Evolutionary conservation across 2,888 invertebrate genomes (phyloP), one percentile per base, ranked within the genome.

Genomic region (Anoncus sp.): DNA sequence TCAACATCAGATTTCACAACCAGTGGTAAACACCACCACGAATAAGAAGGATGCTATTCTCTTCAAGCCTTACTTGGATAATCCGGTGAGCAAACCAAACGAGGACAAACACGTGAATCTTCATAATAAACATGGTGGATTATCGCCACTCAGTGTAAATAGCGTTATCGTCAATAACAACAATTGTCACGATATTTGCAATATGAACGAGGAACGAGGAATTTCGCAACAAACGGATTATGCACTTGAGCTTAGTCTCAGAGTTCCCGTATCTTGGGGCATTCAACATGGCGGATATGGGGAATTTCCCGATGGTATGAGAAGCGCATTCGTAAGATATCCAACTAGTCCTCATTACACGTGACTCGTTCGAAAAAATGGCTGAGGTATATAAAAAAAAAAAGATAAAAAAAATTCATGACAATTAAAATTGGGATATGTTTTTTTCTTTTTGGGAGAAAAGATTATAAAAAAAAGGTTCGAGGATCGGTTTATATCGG

Each of bases 61-160:
- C 47, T 96, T 96, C 91, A 95, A 96, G 87, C 96, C 96, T 35
- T 96, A 96, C 90, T 92, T 96, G 63, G 92, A 95, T 80, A 95
- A 95, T 85, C 93, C 95, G 51, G 92, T 84, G 43, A 93, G 93
- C 72, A 93, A 92, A 67, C 87, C 89, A 14, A 82, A 82, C 57
- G 81, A 82, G n/a, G 80, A 83, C 16, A 70, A 31, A 20, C 74
- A 71, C 14, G 20, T 57, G n/a, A 81, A 83, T 53, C 24, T 57
- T 81, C 59, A 77, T 51, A 6, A 60, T 5, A 69, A 74, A n/a
- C 81, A 85, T 16, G 79, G 78, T 20, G 81, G 62, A 14, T 16
- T 76, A 35, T 83, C 86, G 31, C 79, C 84, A 4, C 16, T 79
- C 31, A 79, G 59, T 59, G 55, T 66, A 12, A 76, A 80, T 9